phyloP scores from a whole-genome alignment of 2,888 invertebrate genomes.

The Lasioglossum pauxillum region DNA sequence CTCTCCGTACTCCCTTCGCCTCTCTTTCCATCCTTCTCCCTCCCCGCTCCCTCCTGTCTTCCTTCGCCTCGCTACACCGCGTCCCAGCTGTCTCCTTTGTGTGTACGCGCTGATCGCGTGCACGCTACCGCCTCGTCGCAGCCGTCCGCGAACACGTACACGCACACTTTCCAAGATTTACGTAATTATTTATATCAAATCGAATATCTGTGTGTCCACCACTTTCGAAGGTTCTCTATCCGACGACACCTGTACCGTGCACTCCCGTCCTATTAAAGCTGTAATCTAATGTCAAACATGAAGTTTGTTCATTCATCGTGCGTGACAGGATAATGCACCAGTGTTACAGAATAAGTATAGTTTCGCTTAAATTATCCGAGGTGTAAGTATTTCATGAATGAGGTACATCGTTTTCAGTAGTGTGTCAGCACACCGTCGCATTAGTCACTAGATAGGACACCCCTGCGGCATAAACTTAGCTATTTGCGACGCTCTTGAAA shows the following conservation, averaged over 20 bases:
- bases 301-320: neutral
- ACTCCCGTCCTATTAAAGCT: neutral
- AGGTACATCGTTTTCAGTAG: neutral
- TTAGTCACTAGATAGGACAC: neutral
- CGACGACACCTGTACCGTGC: neutral
- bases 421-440: neutral
- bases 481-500: neutral
- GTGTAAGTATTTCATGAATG: neutral
- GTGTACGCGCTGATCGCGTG: constrained; percentile 43
- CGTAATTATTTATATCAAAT: constrained; percentile 2
- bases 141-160: constrained; percentile 8
- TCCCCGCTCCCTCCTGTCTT: neutral
- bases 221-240: neutral
- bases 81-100: constrained; percentile 47
- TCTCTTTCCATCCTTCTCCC: neutral
- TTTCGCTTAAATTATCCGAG: neutral
- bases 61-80: constrained; percentile 13
- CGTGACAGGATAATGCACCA: neutral
- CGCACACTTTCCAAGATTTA: neutral
- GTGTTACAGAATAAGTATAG: neutral
- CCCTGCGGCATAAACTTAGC: neutral
- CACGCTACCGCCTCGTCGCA: constrained; percentile 34
- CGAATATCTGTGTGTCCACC: neutral
- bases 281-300: neutral
- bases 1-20: neutral